Evolutionary conservation across 2,113 vertebrate species (phyloP), one percentile per base, ranked within the genome.

Genomic region (Xiphorhynchus elegans): DNA sequence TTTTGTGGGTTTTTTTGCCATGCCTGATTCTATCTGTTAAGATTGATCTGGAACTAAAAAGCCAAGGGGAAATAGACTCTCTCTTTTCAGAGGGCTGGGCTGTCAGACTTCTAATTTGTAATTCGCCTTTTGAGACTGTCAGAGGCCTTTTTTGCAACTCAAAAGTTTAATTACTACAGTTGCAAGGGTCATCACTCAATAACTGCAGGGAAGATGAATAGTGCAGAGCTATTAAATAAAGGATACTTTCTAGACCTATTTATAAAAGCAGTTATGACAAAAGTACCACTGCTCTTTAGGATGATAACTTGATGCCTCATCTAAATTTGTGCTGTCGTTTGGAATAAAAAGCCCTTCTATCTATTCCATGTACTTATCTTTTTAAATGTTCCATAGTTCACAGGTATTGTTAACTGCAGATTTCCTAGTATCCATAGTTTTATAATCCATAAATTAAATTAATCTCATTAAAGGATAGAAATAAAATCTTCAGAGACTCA

Each of bases 101-200:
- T 73, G 46, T 88, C 83, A 95, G 66, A 87, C 25, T 82, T 93
- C 46, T 91, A 89, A 85, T 95, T 89, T 91, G 47, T 80, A 96
- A 86, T 77, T 96, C 87, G 90, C 50, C 40, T 94, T 96, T 88
- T 75, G 44, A 95, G 87, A 93, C 47, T 90, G 63, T 89, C 90
- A 96, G 58, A 69, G 46, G n/a, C n/a, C 44, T 19, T 96, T 84
- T 94, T 46, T 87, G 42, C 40, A 60, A 82, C 44, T 88, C 87
- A 95, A 73, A 87, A 83, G 56, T 84, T 97, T 97, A 96, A 97
- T 97, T 96, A 93, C 77, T 86, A 33, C 24, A 60, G 72, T 90
- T 89, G 4, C 59, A 83, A 86, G 79, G 92, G 93, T 96, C 88
- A 95, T 73, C 72, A 89, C 53, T 96, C 80, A 85, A 42, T 91